Percentiles rank a stretch among this genome's conserved stretches.
Conservation (phyloP, 2,797 vertebrate species). For the Tenualosa thibaudeaui region DNA sequence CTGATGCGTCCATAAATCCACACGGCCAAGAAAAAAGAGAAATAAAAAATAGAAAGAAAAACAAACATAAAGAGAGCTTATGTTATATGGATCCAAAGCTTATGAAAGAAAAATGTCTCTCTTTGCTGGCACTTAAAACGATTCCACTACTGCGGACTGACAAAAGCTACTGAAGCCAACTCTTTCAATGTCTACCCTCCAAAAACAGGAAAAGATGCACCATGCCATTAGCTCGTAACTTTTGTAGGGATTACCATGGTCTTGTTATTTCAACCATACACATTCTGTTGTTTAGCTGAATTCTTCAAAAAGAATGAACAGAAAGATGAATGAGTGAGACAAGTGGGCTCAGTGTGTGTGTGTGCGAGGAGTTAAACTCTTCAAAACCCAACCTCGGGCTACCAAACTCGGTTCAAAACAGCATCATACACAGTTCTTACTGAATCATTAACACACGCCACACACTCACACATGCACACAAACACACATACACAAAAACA, state of each 20-base stretch:
- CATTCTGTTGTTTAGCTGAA: background rate
- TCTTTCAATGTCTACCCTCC: background rate
- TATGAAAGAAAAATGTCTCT: background rate
- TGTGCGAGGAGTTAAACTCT: background rate
- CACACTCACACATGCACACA: background rate
- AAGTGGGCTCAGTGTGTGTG: background rate
- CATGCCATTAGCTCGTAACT: background rate
- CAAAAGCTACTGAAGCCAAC: background rate
- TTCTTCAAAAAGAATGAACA: background rate
- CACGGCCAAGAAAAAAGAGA: background rate
- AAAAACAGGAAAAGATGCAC: background rate
- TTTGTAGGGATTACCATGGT: background rate
- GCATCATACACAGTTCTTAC: background rate
- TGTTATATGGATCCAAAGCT: background rate
- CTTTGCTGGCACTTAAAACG: background rate
- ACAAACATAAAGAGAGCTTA: slow-evolving; percentile 3
- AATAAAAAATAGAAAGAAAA: background rate
- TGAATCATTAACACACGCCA: slow-evolving; percentile 15
- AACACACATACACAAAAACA: background rate
- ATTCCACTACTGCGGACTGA: background rate
- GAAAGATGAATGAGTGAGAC: background rate
- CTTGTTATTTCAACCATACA: background rate
- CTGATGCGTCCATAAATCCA: slow-evolving; percentile 44
- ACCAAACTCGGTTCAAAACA: background rate
- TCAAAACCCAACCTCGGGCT: background rate